phyloP scores from a whole-genome alignment of 2,888 invertebrate species.

The Plutella xylostella region DNA sequence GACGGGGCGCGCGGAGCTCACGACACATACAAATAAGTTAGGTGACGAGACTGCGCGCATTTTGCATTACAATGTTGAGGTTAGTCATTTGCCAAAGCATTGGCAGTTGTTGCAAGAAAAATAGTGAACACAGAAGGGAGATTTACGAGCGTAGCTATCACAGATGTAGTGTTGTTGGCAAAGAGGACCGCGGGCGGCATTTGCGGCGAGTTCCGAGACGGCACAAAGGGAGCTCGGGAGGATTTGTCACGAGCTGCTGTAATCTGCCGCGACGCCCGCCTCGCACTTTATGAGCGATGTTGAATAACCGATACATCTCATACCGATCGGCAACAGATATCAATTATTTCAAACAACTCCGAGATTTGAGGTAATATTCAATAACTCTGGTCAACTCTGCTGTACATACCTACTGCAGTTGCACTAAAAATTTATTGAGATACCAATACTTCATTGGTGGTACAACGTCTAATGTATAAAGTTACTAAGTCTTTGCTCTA shows the following conservation, averaged over 20 bases:
- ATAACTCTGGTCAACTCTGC: too few species aligned
- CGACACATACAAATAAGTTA: conserved; percentile 44
- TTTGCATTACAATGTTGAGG: conserved; percentile 43
- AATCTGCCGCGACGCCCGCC: conserved; percentile 21
- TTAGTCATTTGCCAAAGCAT: neutral
- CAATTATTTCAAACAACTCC: too few species aligned
- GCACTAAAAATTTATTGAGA: too few species aligned
- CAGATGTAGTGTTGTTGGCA: conserved; percentile 20
- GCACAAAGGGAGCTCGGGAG: conserved; percentile 18
- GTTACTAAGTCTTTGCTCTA: too few species aligned
- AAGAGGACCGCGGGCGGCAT: conserved; percentile 35
- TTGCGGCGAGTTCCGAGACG: conserved; percentile 33
- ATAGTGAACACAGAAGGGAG: neutral
- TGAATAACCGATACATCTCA: too few species aligned
- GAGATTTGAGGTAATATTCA: too few species aligned
- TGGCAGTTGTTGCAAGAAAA: neutral
- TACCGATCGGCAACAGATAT: too few species aligned
- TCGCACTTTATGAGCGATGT: too few species aligned
- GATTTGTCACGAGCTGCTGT: conserved; percentile 33
- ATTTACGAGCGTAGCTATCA: conserved; percentile 7
- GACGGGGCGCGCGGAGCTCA: conserved; percentile 36
- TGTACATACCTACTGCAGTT: too few species aligned
- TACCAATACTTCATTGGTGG: too few species aligned
- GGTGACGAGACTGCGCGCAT: conserved; percentile 32
- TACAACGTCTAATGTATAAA: too few species aligned